Evolutionary conservation across 2,888 invertebrate genomes (phyloP).

Genomic region (Pelosia muscerda): DNA sequence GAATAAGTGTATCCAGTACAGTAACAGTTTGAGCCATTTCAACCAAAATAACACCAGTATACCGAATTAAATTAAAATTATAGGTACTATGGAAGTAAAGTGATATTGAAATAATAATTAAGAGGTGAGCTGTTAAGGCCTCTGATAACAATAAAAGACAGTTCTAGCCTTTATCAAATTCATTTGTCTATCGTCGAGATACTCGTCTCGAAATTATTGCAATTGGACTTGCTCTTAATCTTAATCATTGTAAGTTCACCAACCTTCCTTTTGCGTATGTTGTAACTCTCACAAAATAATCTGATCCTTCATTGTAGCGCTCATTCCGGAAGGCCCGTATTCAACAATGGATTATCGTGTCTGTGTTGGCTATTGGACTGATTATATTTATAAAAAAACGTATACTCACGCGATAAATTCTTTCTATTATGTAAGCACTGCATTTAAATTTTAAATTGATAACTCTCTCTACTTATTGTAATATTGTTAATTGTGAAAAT

Average conservation of each 20-base stretch:
- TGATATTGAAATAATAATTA: no score
- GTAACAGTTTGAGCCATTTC: no score
- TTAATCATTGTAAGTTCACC: neutral
- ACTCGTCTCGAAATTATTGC: neutral
- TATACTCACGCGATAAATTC: conserved; percentile 15
- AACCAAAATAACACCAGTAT: no score
- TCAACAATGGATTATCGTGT: conserved; percentile 15
- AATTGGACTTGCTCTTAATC: neutral
- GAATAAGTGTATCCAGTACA: no score
- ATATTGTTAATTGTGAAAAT: neutral
- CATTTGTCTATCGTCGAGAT: neutral
- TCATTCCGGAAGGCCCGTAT: neutral
- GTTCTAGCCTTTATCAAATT: neutral
- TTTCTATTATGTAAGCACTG: conserved; percentile 22
- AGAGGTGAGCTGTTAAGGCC: no score
- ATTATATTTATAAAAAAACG: conserved; percentile 15
- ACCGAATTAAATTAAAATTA: no score
- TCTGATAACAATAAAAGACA: neutral
- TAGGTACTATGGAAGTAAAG: no score
- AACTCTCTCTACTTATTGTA: neutral
- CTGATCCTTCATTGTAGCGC: conserved; percentile 20
- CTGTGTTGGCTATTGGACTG: conserved; percentile 23
- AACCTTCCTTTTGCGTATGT: no score
- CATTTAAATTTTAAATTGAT: neutral
- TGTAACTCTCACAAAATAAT: neutral